Base-by-base conservation (phyloP, 2,797 vertebrate species). In the Anguilla anguilla region DNA sequence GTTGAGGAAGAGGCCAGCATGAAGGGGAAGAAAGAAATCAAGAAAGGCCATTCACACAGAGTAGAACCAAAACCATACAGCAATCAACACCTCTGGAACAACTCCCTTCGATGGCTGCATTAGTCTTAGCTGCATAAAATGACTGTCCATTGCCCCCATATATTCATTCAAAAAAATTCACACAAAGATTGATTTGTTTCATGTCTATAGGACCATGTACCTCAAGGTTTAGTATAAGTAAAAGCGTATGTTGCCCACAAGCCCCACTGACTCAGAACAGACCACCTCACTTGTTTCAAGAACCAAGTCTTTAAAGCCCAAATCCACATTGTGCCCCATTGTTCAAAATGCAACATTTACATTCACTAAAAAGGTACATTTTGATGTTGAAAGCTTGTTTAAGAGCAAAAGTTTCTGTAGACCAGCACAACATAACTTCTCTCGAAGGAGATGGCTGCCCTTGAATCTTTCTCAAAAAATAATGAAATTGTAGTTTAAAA, bases 171-270 rank as follows among this genome's bases (percentile, higher is more conserved):
- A 35, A 57, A 25, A 84, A 57, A 59, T 57, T 84, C 51, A 84
- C 25, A 84, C 83, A 6, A 59, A 84, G 83, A 84, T 15, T 19
- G 25, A 84, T 53, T 35, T 59, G 25, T 59, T 55, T 35, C 13
- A 53, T 9, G 57, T 84, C 57, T 84, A 84, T 5, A 84, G 49
- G 31, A 84, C 11, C n/a, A 9, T 84, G 39, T n/a, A 84, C 17
- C 83, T 84, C n/a, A 84, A 84, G 49, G 53, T 31, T 17, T 84
- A 51, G 83, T 84, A 57, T 31, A 84, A 57, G 51, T n/a, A 55
- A 57, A 55, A 84, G 15, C 31, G 10, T 57, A 28, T 6, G 5
- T 13, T 31, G 2, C 39, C 83, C 10, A 31, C 35, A 59, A 59
- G 67, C 28, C 6, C 13, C 35, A 84, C 3, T 31, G 83, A 84